These are phyloP conservation scores for Dascillus cervinus DNA, from an alignment of 2,888 invertebrate genomes.

Conservation along the genomic window DNA sequence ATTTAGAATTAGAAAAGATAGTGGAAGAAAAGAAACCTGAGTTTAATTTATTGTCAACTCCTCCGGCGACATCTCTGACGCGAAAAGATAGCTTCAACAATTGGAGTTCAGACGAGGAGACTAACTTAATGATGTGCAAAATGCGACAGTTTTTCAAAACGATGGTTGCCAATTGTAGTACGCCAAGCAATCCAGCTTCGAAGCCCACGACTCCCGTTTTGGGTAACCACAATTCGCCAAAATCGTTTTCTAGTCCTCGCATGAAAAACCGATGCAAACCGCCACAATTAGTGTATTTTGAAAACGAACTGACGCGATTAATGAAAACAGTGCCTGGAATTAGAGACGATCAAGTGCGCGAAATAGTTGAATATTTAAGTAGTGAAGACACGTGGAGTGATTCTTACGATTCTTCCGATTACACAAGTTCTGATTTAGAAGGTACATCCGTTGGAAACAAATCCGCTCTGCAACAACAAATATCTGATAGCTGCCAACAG, in stretches of 20 bases:
- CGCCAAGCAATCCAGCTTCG: slow-evolving; percentile 41
- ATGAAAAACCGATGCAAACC: slow-evolving; percentile 63
- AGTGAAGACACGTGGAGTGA: slow-evolving; percentile 93
- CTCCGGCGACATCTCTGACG: slow-evolving; percentile 56
- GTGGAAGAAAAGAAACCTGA: slow-evolving; percentile 53
- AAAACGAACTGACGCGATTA: slow-evolving; percentile 78
- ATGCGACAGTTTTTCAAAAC: slow-evolving; percentile 90
- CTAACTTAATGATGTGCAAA: slow-evolving; percentile 91
- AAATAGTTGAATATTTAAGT: slow-evolving; percentile 86
- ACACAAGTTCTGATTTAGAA: slow-evolving; percentile 82
- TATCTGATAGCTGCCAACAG: slow-evolving; percentile 81
- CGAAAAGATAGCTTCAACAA: slow-evolving; percentile 88
- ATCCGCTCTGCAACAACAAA: slow-evolving; percentile 71
- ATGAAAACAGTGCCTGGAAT: slow-evolving; percentile 93
- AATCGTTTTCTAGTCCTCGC: slow-evolving; percentile 50
- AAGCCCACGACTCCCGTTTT: slow-evolving; percentile 47
- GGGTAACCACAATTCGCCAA: slow-evolving; percentile 30
- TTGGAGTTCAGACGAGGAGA: slow-evolving; percentile 91
- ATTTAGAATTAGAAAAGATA: slow-evolving; percentile 53
- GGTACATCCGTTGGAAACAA: slow-evolving; percentile 54
- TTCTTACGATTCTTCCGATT: slow-evolving; percentile 87
- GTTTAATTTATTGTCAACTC: slow-evolving; percentile 30
- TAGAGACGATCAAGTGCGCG: slow-evolving; percentile 81
- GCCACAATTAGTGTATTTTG: slow-evolving; percentile 80
- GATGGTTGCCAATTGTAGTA: slow-evolving; percentile 61